These are phyloP conservation scores for Lanistes nyassanus DNA, from an alignment of 1,140 invertebrate genomes.

Conservation along the genomic window DNA sequence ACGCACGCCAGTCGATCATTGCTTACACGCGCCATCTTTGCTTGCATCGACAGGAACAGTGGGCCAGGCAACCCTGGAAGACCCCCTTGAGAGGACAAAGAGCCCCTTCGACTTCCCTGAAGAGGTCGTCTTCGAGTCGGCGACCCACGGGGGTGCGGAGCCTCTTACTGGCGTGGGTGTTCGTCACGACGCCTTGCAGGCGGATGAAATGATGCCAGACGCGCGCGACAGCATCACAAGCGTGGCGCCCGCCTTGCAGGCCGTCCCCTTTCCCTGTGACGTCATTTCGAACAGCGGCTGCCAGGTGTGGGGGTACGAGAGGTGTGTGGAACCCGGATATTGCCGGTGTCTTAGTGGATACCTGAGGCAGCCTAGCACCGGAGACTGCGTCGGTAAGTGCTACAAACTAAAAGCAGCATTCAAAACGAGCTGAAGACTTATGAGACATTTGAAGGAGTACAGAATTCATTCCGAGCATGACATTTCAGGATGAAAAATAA, in stretches of 20 bases:
- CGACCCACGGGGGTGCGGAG: not conserved
- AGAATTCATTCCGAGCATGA: too few relatives aligned
- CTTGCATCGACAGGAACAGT: not conserved
- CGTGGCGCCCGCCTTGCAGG: not conserved
- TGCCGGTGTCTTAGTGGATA: constrained; percentile 13
- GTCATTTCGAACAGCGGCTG: constrained; percentile 14
- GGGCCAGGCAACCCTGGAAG: not conserved
- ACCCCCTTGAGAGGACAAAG: not conserved
- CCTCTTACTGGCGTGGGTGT: not conserved
- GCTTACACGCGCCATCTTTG: not conserved
- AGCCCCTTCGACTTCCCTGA: constrained; percentile 7
- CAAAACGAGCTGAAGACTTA: too few relatives aligned
- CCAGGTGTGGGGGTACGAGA: constrained; percentile 9
- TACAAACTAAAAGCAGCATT: too few relatives aligned
- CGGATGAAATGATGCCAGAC: not conserved
- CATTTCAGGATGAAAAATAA: too few relatives aligned
- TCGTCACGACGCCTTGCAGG: not conserved
- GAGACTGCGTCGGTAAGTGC: constrained; percentile 19
- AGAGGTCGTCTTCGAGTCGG: not conserved
- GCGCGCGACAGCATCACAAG: not conserved
- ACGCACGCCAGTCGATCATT: too few relatives aligned
- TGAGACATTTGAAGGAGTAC: too few relatives aligned
- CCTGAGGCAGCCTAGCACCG: not conserved
- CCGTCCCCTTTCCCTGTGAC: constrained; percentile 7
- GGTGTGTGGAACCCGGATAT: constrained; percentile 8